Conservation (phyloP, 2,113 vertebrate genomes). For the Tauraco erythrolophus region DNA sequence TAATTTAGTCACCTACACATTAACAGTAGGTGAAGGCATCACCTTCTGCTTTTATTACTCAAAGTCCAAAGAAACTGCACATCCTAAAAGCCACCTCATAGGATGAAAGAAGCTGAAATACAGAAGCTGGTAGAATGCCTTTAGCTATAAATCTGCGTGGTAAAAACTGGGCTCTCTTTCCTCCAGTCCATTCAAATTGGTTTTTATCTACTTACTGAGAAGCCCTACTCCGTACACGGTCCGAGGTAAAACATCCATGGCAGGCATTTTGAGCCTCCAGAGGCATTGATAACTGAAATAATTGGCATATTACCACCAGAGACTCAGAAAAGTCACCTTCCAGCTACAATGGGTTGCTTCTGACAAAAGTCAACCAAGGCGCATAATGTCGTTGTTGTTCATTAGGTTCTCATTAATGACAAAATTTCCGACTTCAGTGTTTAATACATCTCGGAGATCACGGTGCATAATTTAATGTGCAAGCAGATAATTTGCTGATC, state of each 20-base stretch:
- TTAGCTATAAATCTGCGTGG: constrained; percentile 32
- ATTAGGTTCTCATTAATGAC: constrained; percentile 39
- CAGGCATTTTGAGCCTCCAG: neutral
- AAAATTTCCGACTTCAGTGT: constrained; percentile 21
- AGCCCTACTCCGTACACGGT: neutral
- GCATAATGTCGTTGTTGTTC: neutral
- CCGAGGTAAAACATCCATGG: neutral
- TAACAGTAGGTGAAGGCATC: neutral
- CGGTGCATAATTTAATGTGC: constrained; percentile 19
- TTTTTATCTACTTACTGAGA: constrained; percentile 6
- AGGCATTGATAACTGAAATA: neutral
- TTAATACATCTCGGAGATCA: constrained; percentile 52
- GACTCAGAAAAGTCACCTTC: constrained; percentile 51
- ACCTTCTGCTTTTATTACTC: constrained; percentile 2
- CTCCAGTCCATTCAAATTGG: neutral
- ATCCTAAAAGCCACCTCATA: neutral
- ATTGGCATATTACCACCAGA: neutral
- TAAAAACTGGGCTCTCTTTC: neutral
- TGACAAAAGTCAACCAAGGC: neutral
- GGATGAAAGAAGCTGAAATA: constrained; percentile 20
- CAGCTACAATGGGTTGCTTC: neutral
- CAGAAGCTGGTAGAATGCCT: neutral
- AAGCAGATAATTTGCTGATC: constrained; percentile 57
- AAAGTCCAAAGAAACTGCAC: constrained; percentile 15
- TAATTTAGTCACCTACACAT: neutral